Evolutionary conservation across 2,797 vertebrate genomes (phyloP).

Genomic region (Myotis myotis): DNA sequence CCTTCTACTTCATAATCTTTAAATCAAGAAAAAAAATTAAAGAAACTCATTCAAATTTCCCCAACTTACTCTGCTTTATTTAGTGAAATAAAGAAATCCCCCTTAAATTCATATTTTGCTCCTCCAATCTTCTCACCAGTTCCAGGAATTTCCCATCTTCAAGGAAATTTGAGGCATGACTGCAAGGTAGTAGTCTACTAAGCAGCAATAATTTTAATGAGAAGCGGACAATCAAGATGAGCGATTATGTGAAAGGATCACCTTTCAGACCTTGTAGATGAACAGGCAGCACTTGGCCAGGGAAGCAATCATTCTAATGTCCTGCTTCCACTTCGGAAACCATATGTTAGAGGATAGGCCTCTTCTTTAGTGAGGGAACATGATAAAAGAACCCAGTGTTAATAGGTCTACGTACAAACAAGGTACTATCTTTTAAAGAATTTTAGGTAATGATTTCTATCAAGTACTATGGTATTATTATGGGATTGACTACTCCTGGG

Average conservation of each 20-base stretch:
- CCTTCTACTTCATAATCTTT: background rate
- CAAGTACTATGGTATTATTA: background rate
- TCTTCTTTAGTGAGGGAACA: background rate
- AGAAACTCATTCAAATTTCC: background rate
- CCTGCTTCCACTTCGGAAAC: slow-evolving; percentile 52
- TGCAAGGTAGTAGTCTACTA: background rate
- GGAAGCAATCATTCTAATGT: slow-evolving; percentile 59
- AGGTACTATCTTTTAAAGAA: background rate
- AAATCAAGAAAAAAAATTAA: background rate
- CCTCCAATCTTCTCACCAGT: background rate
- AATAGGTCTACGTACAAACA: background rate
- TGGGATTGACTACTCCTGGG: background rate
- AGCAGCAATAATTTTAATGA: slow-evolving; percentile 10
- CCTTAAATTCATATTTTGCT: background rate
- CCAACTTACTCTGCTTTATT: background rate
- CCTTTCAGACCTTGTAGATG: background rate
- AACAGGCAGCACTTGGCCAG: slow-evolving; percentile 38
- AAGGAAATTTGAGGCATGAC: background rate
- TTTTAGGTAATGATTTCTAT: background rate
- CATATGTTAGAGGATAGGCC: background rate
- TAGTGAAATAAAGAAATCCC: background rate
- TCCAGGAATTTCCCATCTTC: background rate
- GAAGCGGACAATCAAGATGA: slow-evolving; percentile 48
- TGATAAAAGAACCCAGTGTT: background rate
- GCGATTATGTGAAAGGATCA: background rate